A percentile compares a stretch with the other conserved stretches of the same genome.
phyloP scores from a whole-genome alignment of 2,113 vertebrate genomes.

The Festucalex cinctus region DNA sequence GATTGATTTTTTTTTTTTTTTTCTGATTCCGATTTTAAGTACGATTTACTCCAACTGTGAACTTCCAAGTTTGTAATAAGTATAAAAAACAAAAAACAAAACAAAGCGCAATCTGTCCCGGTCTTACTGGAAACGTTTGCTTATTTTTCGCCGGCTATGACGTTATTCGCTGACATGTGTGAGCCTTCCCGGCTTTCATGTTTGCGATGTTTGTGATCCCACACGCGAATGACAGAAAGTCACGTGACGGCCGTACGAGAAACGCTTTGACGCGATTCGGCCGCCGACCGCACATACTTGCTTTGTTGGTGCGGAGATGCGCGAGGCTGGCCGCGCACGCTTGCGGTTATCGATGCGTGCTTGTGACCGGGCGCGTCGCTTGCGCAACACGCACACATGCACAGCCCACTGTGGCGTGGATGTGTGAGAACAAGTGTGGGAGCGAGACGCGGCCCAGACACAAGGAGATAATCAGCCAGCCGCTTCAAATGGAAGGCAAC shows the following conservation, averaged over 20 bases:
- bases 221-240: slow-evolving; percentile 25
- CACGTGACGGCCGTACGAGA: slow-evolving; percentile 18
- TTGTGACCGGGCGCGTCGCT: slow-evolving; percentile 31
- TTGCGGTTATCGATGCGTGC: slow-evolving; percentile 72
- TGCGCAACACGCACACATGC: slow-evolving; percentile 30
- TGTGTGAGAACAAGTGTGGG: slow-evolving; percentile 16
- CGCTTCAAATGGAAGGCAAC: neutral
- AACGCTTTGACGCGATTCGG: neutral
- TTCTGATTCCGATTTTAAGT: too few relatives aligned
- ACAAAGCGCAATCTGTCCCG: neutral
- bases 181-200: neutral
- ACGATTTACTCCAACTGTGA: neutral
- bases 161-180: neutral
- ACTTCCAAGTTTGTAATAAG: neutral
- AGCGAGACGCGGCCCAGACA: neutral
- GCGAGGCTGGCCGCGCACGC: slow-evolving; percentile 19
- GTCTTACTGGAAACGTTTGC: neutral
- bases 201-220: neutral
- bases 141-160: neutral
- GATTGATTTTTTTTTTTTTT: too few relatives aligned
- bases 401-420: slow-evolving; percentile 25
- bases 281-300: slow-evolving; percentile 60
- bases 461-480: neutral
- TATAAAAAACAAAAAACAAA: neutral
- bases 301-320: slow-evolving; percentile 56